Conservation (phyloP, 2,797 vertebrate genomes). For the Artibeus lituratus region DNA sequence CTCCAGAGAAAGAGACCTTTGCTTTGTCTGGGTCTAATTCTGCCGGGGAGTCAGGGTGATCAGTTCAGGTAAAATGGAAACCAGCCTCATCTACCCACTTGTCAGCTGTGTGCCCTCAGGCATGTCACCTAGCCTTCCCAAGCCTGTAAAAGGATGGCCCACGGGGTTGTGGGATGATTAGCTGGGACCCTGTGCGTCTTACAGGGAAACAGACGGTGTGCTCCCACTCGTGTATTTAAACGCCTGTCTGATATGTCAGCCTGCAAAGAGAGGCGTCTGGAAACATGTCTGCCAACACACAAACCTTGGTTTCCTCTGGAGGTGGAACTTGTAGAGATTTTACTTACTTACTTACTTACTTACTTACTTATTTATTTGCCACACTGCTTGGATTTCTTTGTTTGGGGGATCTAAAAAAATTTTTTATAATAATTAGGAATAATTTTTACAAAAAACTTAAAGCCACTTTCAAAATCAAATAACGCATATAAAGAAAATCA, state of each 20-base stretch:
- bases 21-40: constrained; percentile 3
- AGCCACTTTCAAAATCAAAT: constrained; percentile 5
- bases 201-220: background rate
- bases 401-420: background rate
- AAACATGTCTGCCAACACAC: background rate
- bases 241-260: background rate
- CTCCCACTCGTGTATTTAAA: background rate
- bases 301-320: background rate
- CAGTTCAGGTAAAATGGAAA: background rate
- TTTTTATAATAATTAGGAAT: background rate
- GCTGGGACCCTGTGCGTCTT: background rate
- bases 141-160: background rate
- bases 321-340: background rate
- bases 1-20: background rate
- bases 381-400: background rate
- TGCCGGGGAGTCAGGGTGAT: background rate
- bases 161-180: background rate
- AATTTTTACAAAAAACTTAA: background rate
- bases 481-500: background rate
- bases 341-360: background rate
- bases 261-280: background rate
- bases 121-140: background rate
- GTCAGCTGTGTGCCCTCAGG: background rate
- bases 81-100: background rate
- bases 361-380: background rate